A percentile compares a stretch with the other conserved stretches of the same genome.
These are phyloP conservation scores for Urocynchramus pylzowi DNA, from an alignment of 2,113 vertebrate species.

Conservation along the genomic window DNA sequence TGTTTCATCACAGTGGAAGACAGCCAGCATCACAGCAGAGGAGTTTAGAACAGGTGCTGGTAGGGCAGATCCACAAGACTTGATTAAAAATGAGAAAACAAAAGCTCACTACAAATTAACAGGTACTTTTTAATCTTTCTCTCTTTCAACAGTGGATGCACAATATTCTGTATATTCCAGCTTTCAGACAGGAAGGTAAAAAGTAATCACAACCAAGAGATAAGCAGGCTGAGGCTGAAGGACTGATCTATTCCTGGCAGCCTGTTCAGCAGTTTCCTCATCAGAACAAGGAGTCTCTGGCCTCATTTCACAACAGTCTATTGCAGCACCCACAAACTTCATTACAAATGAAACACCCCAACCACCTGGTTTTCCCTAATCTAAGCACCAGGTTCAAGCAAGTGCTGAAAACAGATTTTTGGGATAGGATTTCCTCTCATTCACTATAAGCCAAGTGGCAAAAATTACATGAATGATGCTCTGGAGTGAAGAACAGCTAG, in stretches of 20 bases:
- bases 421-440: background rate
- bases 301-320: background rate
- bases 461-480: background rate
- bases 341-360: background rate
- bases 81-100: slow-evolving; percentile 57
- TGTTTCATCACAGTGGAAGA: slow-evolving; percentile 75
- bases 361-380: background rate
- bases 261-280: background rate
- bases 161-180: background rate
- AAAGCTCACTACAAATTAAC: background rate
- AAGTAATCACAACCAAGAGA: background rate
- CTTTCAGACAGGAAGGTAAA: background rate
- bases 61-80: slow-evolving; percentile 70
- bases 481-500: background rate
- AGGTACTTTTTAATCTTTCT: background rate
- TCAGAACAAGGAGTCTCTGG: background rate
- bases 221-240: background rate
- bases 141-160: background rate
- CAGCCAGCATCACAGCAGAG: slow-evolving; percentile 73
- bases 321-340: background rate
- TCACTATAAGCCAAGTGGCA: background rate
- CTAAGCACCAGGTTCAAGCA: background rate
- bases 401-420: background rate
- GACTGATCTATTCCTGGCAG: background rate
- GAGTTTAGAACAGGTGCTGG: slow-evolving; percentile 77